phyloP scores from a whole-genome alignment of 2,888 invertebrate genomes.

The Gymnocheta viridis region DNA sequence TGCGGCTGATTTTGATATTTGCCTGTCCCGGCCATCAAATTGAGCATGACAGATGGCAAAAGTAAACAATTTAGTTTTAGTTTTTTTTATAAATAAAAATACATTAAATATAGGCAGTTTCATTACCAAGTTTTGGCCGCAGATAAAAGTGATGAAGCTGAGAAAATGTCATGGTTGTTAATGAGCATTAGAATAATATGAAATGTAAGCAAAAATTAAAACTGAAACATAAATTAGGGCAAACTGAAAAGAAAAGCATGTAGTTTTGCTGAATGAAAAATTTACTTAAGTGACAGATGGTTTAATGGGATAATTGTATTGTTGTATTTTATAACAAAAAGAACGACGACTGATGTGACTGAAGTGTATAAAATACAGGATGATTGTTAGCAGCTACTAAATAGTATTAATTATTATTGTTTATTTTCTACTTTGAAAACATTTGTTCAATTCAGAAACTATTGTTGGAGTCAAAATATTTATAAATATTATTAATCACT shows the following conservation, averaged over 20 bases:
- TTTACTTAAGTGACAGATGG: slow-evolving; percentile 12
- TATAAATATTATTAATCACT: too few species aligned
- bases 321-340: too few species aligned
- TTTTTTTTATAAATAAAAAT: background rate
- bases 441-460: too few species aligned
- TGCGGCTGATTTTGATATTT: slow-evolving; percentile 58
- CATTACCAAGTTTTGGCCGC: background rate
- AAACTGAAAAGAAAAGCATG: background rate
- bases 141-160: slow-evolving; percentile 38
- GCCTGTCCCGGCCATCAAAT: slow-evolving; percentile 60
- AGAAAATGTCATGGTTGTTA: slow-evolving; percentile 54
- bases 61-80: background rate
- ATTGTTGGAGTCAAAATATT: too few species aligned
- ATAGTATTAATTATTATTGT: too few species aligned
- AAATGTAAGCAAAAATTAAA: slow-evolving; percentile 45
- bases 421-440: too few species aligned
- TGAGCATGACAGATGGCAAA: slow-evolving; percentile 67
- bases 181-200: slow-evolving; percentile 60
- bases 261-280: background rate
- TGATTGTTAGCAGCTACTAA: too few species aligned
- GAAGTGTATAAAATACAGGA: too few species aligned
- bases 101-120: background rate
- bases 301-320: slow-evolving; percentile 16
- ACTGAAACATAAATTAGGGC: background rate
- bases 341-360: too few species aligned